Base-by-base conservation (phyloP, 2,888 invertebrate genomes). In the Willowsia nigromaculata region DNA sequence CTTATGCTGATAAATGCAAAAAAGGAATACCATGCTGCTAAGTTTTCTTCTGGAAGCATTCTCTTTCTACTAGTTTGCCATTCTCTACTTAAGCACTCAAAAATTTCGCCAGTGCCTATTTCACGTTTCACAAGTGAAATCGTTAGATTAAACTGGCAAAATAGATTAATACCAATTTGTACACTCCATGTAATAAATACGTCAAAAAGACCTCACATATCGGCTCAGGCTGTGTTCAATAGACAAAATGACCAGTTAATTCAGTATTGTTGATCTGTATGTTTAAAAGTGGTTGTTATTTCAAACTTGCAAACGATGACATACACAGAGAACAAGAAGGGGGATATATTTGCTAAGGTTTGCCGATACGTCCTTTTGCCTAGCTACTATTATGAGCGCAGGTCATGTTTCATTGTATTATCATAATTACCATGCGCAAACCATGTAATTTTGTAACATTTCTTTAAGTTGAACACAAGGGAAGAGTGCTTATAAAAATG, bases 331-430 rank as follows among this genome's bases (percentile, higher is more conserved):
- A n/a, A n/a, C n/a, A n/a, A n/a, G n/a, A n/a, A n/a, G n/a, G n/a
- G n/a, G n/a, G n/a, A n/a, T n/a, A n/a, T n/a, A 9, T 3, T 33
- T 43, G 1, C 71, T 22, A 71, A 7, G 18, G 13, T 6, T 50
- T 80, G 5, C 13, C n/a, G 53, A 18, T 30, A 18, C 7, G 62
- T n/a, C n/a, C n/a, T n/a, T n/a, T n/a, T n/a, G n/a, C n/a, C n/a
- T n/a, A n/a, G n/a, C n/a, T n/a, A n/a, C 30, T 59, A 37, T 56
- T 40, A 33, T 40, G 37, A 71, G 76, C 33, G 37, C 74, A 88
- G 88, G 88, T 88, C 88, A 82, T 88, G 88, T 88, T 87, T 80
- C 68, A 84, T 82, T 71, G 40, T 65, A 88, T 84, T 76, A 84
- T 88, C 78, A 84, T 80, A 84, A 88, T 84, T 88, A 84, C 65